Base-by-base conservation (phyloP, 2,797 vertebrate genomes). In the Alca torda region DNA sequence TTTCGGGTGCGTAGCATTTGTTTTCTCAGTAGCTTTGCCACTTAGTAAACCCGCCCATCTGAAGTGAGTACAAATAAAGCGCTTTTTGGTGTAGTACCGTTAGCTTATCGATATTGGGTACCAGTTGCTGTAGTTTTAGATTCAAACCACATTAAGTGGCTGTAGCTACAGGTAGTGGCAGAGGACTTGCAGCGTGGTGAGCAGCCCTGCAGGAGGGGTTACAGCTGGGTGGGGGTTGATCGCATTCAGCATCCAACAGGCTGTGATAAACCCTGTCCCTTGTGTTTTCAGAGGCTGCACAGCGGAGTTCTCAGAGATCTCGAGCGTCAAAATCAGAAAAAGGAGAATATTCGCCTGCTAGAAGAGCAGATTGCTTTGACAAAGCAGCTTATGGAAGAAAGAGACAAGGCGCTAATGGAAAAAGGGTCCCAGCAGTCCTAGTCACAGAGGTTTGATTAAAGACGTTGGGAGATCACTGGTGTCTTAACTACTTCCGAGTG, bases 341-440 rank as follows among this genome's bases (percentile, higher is more conserved):
- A 97, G 78, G 98, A 99, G 93, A 99, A 99, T 54, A 97, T 99
- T 95, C 98, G 98, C 65, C 97, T 98, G 54, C 97, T 99, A 56
- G 97, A 99, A 97, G 98, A 99, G 95, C 99, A 99, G 97, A 98
- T 97, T 94, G 93, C 85, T 41, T 98, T 99, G 94, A 99, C 99
- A 73, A 97, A 95, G 70, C 98, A 98, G 64, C 98, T 99, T 85
- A 96, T 98, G 97, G 98, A 98, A 69, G 98, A 99, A 94, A 97
- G 98, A 80, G 95, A 97, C 12, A 96, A 95, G 92, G 93, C 60
- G 13, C 79, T 96, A 39, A 77, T 91, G 72, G 95, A 97, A 94
- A 79, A 95, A 20, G 64, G 46, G 41, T 96, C 98, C 64, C 94
- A 94, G 65, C 93, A 96, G 84, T 88, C 97, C 54, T 98, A 97